Conservation (phyloP, 2,797 vertebrate genomes). For the Menidia menidia region DNA sequence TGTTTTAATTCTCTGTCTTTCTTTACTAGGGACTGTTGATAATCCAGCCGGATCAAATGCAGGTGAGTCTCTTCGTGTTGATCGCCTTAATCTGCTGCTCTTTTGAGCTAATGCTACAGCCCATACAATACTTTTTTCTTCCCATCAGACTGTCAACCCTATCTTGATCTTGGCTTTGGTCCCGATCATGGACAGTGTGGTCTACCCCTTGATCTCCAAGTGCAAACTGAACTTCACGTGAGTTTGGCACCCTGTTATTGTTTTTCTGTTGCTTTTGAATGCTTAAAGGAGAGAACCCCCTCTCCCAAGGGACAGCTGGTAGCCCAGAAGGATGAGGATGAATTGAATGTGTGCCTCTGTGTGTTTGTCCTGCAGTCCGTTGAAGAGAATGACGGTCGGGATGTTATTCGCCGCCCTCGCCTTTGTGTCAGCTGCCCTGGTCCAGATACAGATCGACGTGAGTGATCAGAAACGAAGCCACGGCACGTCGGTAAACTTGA, state of each 20-base stretch:
- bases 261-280: too few species aligned
- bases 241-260: conserved; percentile 27
- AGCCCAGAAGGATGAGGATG: too few species aligned
- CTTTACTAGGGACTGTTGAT: conserved; percentile 82
- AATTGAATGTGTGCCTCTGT: conserved; percentile 1
- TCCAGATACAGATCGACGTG: conserved; percentile 95
- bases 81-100: neutral
- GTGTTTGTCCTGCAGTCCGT: conserved; percentile 81
- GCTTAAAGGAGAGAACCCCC: too few species aligned
- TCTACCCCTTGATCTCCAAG: conserved; percentile 92
- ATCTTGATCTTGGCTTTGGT: conserved; percentile 92
- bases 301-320: too few species aligned
- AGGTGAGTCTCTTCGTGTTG: conserved; percentile 79
- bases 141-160: conserved; percentile 89
- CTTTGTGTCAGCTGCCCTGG: conserved; percentile 88
- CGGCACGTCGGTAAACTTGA: neutral
- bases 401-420: conserved; percentile 94
- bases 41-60: conserved; percentile 96
- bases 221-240: conserved; percentile 94
- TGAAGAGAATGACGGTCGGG: conserved; percentile 92
- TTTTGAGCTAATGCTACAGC: neutral
- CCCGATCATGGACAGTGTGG: conserved; percentile 83
- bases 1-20: neutral
- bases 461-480: conserved; percentile 61
- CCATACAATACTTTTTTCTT: neutral